These are phyloP conservation scores for Gandaritis pyraliata DNA, from an alignment of 2,888 invertebrate genomes.

Conservation along the genomic window DNA sequence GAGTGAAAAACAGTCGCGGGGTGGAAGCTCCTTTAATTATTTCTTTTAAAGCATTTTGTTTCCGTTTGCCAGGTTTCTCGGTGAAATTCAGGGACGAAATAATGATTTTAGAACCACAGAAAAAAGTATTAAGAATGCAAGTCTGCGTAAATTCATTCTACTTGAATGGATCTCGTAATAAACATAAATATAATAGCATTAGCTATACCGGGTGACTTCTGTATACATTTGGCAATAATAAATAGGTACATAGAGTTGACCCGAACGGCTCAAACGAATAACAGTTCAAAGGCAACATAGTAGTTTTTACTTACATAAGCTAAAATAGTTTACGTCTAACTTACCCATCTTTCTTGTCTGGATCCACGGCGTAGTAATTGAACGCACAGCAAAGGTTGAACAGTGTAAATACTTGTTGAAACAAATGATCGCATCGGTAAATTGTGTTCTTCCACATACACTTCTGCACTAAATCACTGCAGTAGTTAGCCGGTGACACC, in stretches of 20 bases:
- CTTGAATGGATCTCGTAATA: too few relatives aligned
- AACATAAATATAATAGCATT: too few relatives aligned
- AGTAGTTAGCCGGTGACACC: conserved; percentile 77
- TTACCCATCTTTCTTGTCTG: conserved; percentile 24
- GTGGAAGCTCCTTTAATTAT: background rate
- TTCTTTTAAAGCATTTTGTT: background rate
- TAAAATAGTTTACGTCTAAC: background rate
- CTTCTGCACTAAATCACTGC: conserved; percentile 74
- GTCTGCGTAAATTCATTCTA: too few relatives aligned
- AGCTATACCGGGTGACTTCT: too few relatives aligned
- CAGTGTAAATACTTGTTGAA: conserved; percentile 74
- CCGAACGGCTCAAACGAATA: too few relatives aligned
- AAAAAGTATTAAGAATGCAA: background rate
- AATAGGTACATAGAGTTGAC: too few relatives aligned
- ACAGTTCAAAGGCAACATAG: too few relatives aligned
- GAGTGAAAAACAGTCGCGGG: background rate
- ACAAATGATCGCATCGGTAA: conserved; percentile 78
- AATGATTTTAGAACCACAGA: background rate
- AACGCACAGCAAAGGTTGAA: conserved; percentile 87
- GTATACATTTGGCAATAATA: too few relatives aligned
- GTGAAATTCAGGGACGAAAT: background rate
- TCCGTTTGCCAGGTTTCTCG: background rate
- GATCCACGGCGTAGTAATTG: conserved; percentile 81
- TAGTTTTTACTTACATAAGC: too few relatives aligned
- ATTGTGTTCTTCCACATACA: conserved; percentile 85